Percentiles rank a stretch among this genome's conserved stretches.
phyloP scores from a whole-genome alignment of 1,140 invertebrate species.

The Drosophila bocki region DNA sequence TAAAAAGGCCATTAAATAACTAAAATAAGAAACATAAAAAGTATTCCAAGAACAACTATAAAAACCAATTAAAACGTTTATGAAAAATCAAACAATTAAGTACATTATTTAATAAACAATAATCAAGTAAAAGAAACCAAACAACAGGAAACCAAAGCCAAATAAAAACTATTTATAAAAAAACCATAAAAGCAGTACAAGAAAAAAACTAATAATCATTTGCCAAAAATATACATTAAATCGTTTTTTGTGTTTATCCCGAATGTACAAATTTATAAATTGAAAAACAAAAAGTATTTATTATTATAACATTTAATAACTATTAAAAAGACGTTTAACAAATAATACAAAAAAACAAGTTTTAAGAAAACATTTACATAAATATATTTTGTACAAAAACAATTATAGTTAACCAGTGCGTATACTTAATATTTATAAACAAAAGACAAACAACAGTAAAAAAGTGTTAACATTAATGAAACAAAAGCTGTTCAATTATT shows the following conservation, averaged over 20 bases:
- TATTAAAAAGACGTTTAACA: background rate
- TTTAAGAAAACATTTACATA: background rate
- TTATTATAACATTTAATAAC: background rate
- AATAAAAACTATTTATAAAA: background rate
- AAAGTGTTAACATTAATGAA: background rate
- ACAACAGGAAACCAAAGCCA: constrained; percentile 14
- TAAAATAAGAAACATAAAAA: background rate
- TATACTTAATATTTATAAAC: constrained; percentile 17
- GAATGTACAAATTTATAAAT: constrained; percentile 4
- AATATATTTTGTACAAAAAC: background rate
- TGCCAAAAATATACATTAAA: constrained; percentile 13
- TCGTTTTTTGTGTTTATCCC: background rate
- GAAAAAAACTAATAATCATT: background rate
- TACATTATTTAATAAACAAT: constrained; percentile 4
- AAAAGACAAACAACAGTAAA: background rate
- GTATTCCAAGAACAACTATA: background rate
- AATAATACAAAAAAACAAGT: background rate
- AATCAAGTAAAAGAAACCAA: constrained; percentile 5
- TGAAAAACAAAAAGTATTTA: background rate
- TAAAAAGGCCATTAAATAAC: background rate
- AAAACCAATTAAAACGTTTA: background rate
- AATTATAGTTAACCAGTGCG: constrained; percentile 1
- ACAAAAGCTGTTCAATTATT: background rate
- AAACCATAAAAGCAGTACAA: background rate
- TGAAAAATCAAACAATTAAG: background rate